Conservation (phyloP, 2,113 vertebrate genomes). For the Dasyurus viverrinus region DNA sequence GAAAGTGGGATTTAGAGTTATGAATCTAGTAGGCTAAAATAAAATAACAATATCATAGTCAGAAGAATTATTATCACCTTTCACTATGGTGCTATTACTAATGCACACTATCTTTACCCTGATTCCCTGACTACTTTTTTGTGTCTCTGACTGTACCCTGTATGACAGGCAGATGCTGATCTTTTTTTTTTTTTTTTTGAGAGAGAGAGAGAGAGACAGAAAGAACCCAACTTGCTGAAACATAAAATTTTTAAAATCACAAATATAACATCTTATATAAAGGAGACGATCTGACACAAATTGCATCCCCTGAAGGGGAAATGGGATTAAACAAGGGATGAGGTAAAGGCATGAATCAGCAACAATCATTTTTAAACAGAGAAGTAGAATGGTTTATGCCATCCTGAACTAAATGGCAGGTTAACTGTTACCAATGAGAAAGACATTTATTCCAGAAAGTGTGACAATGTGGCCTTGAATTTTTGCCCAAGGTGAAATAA, state of each 20-base stretch:
- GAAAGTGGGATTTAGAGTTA: neutral
- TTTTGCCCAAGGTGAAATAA: neutral
- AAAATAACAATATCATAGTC: neutral
- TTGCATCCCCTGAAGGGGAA: conserved; percentile 45
- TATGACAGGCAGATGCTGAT: conserved; percentile 69
- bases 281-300: conserved; percentile 60
- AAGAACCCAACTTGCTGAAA: conserved; percentile 70
- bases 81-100: neutral
- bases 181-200: conserved; percentile 53
- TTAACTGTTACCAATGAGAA: conserved; percentile 40
- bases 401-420: conserved; percentile 35
- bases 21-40: neutral
- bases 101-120: conserved; percentile 34
- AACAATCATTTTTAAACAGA: conserved; percentile 65
- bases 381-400: conserved; percentile 66
- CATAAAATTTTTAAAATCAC: conserved; percentile 71
- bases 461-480: neutral
- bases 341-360: conserved; percentile 69
- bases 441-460: conserved; percentile 62
- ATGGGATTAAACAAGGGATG: conserved; percentile 48
- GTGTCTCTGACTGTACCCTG: conserved; percentile 32
- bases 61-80: neutral
- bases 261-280: conserved; percentile 72
- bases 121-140: conserved; percentile 60
- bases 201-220: conserved; percentile 4